Evolutionary conservation across 2,113 vertebrate species (phyloP).

Genomic region (Bostrychus sinensis): DNA sequence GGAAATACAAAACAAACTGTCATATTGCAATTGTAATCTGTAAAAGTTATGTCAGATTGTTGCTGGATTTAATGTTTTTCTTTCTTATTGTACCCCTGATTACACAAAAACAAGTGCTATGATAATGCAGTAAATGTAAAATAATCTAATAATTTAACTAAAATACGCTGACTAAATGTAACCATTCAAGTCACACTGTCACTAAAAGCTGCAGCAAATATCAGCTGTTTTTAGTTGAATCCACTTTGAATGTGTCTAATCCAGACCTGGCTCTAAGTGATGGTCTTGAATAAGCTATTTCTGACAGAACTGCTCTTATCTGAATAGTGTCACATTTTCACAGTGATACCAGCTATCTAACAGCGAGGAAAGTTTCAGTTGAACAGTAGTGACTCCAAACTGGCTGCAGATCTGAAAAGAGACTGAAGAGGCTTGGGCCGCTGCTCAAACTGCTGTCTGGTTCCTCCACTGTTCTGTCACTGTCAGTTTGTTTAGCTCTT

Average conservation of each 20-base stretch:
- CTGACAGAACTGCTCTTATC: slow-evolving; percentile 37
- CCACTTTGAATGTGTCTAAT: slow-evolving; percentile 16
- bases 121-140: no score
- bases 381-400: slow-evolving; percentile 40
- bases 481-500: slow-evolving; percentile 77
- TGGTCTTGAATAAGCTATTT: slow-evolving; percentile 41
- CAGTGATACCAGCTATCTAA: slow-evolving; percentile 34
- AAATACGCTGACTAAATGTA: neutral
- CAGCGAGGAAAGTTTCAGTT: slow-evolving; percentile 46
- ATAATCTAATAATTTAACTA: neutral
- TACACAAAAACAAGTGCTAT: no score
- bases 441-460: slow-evolving; percentile 58
- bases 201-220: neutral
- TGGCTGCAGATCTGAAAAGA: slow-evolving; percentile 47
- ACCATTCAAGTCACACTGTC: neutral
- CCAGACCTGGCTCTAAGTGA: slow-evolving; percentile 10
- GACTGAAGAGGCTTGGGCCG: slow-evolving; percentile 34
- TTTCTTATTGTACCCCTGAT: no score
- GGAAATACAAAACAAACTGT: neutral
- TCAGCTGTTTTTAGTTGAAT: neutral
- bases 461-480: slow-evolving; percentile 72
- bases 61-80: no score
- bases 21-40: neutral
- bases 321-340: slow-evolving; percentile 48
- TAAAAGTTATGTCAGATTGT: neutral